Evolutionary conservation across 2,113 vertebrate genomes (phyloP).

Genomic region (Proteles cristata): DNA sequence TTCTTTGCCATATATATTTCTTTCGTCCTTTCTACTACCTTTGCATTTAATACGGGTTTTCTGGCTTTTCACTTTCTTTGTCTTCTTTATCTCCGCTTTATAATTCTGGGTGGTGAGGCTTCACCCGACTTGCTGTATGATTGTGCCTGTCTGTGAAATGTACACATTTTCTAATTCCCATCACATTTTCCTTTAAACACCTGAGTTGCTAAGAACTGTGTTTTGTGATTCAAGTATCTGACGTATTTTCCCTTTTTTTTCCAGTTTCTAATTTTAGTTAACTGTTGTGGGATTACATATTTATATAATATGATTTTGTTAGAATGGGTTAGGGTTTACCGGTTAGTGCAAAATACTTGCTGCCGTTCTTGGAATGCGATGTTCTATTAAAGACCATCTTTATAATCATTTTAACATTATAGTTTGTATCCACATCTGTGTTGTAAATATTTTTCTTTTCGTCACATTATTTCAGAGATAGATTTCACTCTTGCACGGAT

Average conservation of each 20-base stretch:
- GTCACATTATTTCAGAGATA: background rate
- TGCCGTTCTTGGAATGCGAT: background rate
- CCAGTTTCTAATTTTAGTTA: background rate
- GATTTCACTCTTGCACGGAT: background rate
- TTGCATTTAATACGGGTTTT: rapidly evolving
- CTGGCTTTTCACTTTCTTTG: background rate
- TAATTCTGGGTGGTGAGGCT: no score
- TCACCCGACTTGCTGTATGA: background rate
- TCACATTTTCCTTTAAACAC: background rate
- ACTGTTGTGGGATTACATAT: background rate
- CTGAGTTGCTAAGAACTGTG: background rate
- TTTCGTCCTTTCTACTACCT: background rate
- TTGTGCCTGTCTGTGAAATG: background rate
- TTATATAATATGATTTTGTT: background rate
- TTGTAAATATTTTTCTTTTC: background rate
- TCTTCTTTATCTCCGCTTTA: background rate
- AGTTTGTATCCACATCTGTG: background rate
- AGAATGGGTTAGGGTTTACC: background rate
- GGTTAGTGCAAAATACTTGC: no score
- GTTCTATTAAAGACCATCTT: rapidly evolving
- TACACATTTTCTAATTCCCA: background rate
- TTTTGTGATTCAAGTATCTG: rapidly evolving
- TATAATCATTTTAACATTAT: no score
- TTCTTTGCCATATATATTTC: background rate
- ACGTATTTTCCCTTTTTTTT: background rate